phyloP scores from a whole-genome alignment of 2,113 vertebrate species.

The Microcebus lehilahytsara region DNA sequence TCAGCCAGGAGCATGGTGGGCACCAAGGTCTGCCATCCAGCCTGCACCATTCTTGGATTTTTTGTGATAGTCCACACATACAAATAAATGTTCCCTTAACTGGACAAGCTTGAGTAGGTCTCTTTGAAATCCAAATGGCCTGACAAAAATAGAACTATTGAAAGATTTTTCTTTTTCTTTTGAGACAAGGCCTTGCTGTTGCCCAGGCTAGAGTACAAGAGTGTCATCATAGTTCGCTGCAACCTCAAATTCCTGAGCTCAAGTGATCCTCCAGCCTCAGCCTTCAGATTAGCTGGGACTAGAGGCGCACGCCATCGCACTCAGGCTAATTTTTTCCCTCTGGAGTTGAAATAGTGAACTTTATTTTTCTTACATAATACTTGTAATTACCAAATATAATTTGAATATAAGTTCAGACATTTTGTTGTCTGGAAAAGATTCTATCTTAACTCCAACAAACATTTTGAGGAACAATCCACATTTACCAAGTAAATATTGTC shows the following conservation, averaged over 20 bases:
- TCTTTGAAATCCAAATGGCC: neutral
- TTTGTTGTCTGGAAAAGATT: neutral
- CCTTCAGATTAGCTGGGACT: too few species aligned
- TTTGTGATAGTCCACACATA: neutral
- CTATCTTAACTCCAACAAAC: slow-evolving; percentile 20
- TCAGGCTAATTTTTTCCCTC: too few species aligned
- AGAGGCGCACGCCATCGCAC: too few species aligned
- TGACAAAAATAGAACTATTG: neutral
- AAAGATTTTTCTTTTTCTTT: neutral
- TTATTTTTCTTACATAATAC: neutral
- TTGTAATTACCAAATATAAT: slow-evolving; percentile 11
- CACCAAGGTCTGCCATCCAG: too few species aligned
- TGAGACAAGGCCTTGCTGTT: too few species aligned
- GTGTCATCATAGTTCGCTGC: too few species aligned
- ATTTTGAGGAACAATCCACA: neutral
- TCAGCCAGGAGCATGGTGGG: too few species aligned
- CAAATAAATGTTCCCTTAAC: neutral
- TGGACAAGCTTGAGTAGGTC: neutral
- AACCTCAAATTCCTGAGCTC: too few species aligned
- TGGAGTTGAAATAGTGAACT: neutral
- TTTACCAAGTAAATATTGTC: slow-evolving; percentile 1
- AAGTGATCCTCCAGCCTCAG: too few species aligned
- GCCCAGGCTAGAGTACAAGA: too few species aligned
- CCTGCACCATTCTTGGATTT: neutral
- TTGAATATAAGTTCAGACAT: slow-evolving; percentile 8